Evolutionary conservation across 1,140 invertebrate genomes (phyloP).

Genomic region (Araneus ventricosus): DNA sequence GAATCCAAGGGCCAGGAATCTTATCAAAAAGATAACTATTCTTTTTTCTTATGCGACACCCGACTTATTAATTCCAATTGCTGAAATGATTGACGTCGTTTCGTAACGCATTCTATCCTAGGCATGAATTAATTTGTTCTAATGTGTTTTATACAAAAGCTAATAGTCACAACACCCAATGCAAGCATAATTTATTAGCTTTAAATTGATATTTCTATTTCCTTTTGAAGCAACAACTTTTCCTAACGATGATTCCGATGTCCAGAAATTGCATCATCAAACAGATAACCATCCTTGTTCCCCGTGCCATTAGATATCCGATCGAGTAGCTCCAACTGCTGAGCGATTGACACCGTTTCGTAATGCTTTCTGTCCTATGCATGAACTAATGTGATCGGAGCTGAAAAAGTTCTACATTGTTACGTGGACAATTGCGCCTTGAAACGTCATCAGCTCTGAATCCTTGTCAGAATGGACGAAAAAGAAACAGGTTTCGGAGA

Average conservation of each 20-base stretch:
- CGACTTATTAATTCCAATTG: too few relatives aligned
- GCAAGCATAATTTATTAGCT: too few relatives aligned
- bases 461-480: background rate
- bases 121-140: too few relatives aligned
- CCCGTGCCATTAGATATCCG: background rate
- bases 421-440: background rate
- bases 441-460: background rate
- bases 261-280: background rate
- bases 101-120: too few relatives aligned
- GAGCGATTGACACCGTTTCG: background rate
- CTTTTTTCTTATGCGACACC: too few relatives aligned
- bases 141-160: too few relatives aligned
- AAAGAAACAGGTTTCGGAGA: slow-evolving; percentile 59
- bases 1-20: too few relatives aligned
- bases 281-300: background rate
- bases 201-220: background rate
- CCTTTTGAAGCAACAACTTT: background rate
- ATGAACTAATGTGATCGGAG: background rate
- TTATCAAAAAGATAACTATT: too few relatives aligned
- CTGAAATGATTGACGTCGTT: too few relatives aligned
- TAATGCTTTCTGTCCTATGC: background rate
- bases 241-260: background rate
- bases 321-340: background rate
- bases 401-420: background rate
- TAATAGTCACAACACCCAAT: too few relatives aligned